These are phyloP conservation scores for Papilio protenor DNA, from an alignment of 2,888 invertebrate genomes.

Conservation along the genomic window DNA sequence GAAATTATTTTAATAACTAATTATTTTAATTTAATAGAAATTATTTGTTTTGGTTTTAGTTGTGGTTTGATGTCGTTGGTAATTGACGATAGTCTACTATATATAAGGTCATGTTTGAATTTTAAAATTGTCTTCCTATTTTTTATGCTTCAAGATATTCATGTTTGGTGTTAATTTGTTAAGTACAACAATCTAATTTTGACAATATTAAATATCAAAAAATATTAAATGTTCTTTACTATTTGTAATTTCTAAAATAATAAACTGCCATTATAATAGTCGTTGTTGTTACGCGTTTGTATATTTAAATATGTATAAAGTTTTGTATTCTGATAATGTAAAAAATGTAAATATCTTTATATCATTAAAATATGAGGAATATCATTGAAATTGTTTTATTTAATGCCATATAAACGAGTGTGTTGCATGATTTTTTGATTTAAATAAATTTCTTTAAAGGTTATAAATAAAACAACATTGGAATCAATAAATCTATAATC, in stretches of 20 bases:
- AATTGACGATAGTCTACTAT: neutral
- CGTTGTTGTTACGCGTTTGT: conserved; percentile 11
- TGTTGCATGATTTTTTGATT: neutral
- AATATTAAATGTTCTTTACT: neutral
- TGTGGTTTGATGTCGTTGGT: neutral
- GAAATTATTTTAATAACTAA: neutral
- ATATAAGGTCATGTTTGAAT: neutral
- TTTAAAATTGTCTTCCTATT: neutral
- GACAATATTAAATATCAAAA: neutral
- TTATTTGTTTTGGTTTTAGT: neutral
- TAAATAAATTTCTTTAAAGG: neutral
- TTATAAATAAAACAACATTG: conserved; percentile 36
- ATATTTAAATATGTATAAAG: conserved; percentile 17
- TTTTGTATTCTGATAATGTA: conserved; percentile 23
- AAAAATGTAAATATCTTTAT: conserved; percentile 38
- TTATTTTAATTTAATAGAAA: too few species aligned
- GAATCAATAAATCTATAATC: conserved; percentile 24
- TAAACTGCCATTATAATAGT: conserved; percentile 10
- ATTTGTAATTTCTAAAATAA: neutral
- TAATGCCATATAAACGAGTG: too few species aligned
- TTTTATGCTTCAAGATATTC: neutral
- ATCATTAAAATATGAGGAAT: conserved; percentile 24
- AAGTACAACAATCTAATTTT: neutral
- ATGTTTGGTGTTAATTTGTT: neutral
- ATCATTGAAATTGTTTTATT: conserved; percentile 29